Percentiles rank a stretch among this genome's conserved stretches.
Conservation (phyloP, 2,797 vertebrate genomes). For the Molossus molossus region DNA sequence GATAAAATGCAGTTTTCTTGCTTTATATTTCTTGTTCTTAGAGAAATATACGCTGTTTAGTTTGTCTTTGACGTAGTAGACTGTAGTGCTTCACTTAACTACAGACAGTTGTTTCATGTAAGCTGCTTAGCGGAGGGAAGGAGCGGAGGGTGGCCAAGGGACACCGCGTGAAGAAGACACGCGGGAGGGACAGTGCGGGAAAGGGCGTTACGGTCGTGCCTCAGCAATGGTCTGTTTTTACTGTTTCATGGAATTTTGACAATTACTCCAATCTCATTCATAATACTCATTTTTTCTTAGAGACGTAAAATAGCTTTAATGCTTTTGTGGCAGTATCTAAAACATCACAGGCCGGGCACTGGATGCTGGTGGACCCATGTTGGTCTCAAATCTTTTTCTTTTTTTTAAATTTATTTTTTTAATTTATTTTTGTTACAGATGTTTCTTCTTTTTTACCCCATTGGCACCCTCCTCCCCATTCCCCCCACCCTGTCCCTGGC, state of each 20-base stretch:
- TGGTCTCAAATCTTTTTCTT: background rate
- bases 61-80: constrained; percentile 46
- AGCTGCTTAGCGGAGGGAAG: background rate
- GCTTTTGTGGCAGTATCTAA: background rate
- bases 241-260: background rate
- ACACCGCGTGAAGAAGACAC: background rate
- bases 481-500: too few relatives aligned
- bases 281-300: background rate
- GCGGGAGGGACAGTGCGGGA: too few relatives aligned
- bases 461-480: too few relatives aligned
- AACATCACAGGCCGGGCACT: background rate
- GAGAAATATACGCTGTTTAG: constrained; percentile 30
- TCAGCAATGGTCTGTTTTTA: background rate
- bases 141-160: background rate
- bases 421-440: too few relatives aligned
- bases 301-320: background rate
- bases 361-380: background rate
- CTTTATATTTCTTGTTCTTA: background rate
- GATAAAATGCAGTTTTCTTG: background rate
- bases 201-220: background rate
- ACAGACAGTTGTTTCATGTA: background rate
- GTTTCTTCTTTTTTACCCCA: too few relatives aligned
- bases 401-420: too few relatives aligned
- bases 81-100: constrained; percentile 4
- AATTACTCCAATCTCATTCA: background rate